Conservation (phyloP, 2,113 vertebrate genomes). For the Ondatra zibethicus region DNA sequence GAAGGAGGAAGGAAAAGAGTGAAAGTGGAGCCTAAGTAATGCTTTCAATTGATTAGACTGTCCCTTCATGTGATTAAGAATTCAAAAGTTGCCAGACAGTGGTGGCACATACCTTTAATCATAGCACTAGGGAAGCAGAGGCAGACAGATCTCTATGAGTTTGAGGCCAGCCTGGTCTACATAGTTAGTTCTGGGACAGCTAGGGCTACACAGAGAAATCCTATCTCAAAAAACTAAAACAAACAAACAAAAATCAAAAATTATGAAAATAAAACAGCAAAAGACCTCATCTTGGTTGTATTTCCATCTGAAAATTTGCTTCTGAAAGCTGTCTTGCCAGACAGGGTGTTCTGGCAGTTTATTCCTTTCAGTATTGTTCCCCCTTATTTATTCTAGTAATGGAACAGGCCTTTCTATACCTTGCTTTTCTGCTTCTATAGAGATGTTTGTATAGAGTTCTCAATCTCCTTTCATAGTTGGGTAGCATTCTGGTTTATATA, state of each 20-base stretch:
- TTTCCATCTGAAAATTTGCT: background rate
- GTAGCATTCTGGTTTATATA: background rate
- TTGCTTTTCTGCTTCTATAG: background rate
- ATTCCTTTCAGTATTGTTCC: background rate
- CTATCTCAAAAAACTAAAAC: no score
- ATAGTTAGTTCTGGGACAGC: no score
- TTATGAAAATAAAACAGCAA: background rate
- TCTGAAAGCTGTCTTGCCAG: background rate
- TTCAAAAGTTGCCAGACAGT: background rate
- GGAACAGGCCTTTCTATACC: background rate
- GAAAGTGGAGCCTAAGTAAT: background rate
- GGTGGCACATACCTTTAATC: no score
- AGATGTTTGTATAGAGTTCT: background rate
- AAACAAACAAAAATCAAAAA: background rate
- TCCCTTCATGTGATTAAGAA: background rate
- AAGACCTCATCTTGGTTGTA: background rate
- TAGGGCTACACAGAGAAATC: no score
- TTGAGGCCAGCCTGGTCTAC: no score
- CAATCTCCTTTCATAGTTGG: background rate
- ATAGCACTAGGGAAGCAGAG: no score
- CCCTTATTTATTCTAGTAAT: background rate
- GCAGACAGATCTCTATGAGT: no score
- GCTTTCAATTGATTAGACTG: background rate
- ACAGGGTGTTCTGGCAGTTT: background rate
- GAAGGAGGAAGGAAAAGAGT: background rate